Evolutionary conservation across 2,888 invertebrate species (phyloP), one percentile per base, ranked within the genome.

Genomic region (Acanthosepion lycidas): DNA sequence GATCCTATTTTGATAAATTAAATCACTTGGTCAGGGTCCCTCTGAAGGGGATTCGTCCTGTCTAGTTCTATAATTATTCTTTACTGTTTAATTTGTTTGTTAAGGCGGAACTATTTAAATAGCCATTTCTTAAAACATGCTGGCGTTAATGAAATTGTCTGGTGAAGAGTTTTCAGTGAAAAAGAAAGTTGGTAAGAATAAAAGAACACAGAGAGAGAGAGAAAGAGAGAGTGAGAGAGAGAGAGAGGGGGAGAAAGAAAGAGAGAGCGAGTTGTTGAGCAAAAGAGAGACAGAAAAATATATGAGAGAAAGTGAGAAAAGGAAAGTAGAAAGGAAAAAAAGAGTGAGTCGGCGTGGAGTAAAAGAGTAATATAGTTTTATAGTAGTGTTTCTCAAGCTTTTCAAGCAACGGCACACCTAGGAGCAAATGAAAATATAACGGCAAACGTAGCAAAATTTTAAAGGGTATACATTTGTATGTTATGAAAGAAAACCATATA

Each of bases 1-100:
- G n/a, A 33, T 78, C 78, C 33, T n/a, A 78, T 78, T 78, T 78
- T 78, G 78, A 78, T 78, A n/a, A 78, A 78, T 78, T 78, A 78
- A 78, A 78, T 78, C 78, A 78, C 33, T 78, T 33, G n/a, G 78
- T 33, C n/a, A n/a, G 78, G 78, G n/a, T 33, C 78, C 78, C 78
- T 78, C 78, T 78, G 8, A 78, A 78, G 78, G 78, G 78, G 33
- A 78, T 78, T 78, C 78, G 18, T n/a, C n/a, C 23, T 33, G n/a
- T n/a, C 78, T 78, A 12, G n/a, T 78, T 78, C 78, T 78, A 78
- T n/a, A 78, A 78, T 33, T n/a, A 33, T 78, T 78, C 78, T 12
- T 78, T 9, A 15, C 9, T 15, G 15, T 15, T n/a, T 78, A 78
- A 78, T 78, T n/a, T 9, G 78, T 78, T 78, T 78, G 78, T 78